Percentiles rank a stretch among this genome's conserved stretches.
phyloP scores from a whole-genome alignment of 2,888 invertebrate species.

The Leptopilina syphax region DNA sequence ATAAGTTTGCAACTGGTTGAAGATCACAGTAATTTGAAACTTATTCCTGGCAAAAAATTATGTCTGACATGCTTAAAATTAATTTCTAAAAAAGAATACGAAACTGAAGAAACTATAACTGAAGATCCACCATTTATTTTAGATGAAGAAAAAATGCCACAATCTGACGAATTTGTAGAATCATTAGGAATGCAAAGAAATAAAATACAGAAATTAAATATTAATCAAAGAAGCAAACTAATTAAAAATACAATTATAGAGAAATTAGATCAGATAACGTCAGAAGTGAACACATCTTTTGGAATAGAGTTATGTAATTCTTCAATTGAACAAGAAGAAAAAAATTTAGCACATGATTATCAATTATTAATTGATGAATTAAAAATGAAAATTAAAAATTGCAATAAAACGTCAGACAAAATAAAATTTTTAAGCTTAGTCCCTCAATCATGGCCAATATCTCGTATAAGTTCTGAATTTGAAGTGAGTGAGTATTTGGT shows the following conservation, averaged over 20 bases:
- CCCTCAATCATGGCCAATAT: constrained; percentile 3
- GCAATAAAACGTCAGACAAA: neutral
- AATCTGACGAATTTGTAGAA: neutral
- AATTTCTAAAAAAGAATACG: too few relatives aligned
- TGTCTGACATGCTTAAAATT: too few relatives aligned
- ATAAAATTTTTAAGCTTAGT: constrained; percentile 26
- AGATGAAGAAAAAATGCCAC: neutral
- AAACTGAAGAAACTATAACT: too few relatives aligned
- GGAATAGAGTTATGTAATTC: neutral
- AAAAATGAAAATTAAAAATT: neutral
- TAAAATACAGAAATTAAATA: neutral
- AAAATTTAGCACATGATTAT: neutral
- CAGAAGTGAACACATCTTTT: constrained; percentile 9
- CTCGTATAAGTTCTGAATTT: neutral
- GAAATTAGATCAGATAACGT: neutral
- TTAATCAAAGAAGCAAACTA: neutral
- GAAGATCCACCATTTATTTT: too few relatives aligned
- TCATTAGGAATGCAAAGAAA: neutral
- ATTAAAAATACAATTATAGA: neutral
- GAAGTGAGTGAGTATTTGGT: constrained; percentile 1
- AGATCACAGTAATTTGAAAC: too few relatives aligned
- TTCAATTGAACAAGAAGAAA: neutral
- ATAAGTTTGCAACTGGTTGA: too few relatives aligned
- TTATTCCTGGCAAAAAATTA: too few relatives aligned
- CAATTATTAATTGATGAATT: neutral